These are phyloP conservation scores for Muricea muricata DNA, from an alignment of 92 coral and sea anemone genomes.

Conservation along the genomic window DNA sequence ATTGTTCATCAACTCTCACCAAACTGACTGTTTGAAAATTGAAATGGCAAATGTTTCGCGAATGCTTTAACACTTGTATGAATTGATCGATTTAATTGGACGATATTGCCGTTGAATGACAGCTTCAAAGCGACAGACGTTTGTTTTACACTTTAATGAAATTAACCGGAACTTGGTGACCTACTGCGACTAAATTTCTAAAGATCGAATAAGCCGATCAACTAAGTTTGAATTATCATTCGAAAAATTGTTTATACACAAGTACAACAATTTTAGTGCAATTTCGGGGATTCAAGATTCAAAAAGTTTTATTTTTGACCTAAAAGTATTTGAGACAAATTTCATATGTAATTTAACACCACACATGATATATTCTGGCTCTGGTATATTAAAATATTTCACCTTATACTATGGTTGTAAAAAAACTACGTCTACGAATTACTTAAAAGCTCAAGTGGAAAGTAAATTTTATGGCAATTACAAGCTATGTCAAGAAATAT, in stretches of 20 bases:
- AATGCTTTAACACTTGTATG: conserved; percentile 52
- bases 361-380: conserved; percentile 9
- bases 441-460: neutral
- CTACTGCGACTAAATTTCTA: conserved; percentile 25
- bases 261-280: neutral
- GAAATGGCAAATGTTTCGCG: conserved; percentile 54
- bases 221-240: neutral
- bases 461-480: neutral
- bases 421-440: neutral
- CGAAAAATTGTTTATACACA: neutral
- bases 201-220: neutral
- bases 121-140: conserved; percentile 51
- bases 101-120: conserved; percentile 41
- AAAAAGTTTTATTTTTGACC: neutral
- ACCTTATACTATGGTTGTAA: neutral
- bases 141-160: conserved; percentile 51
- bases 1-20: conserved; percentile 27
- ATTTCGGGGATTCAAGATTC: neutral
- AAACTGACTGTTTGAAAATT: conserved; percentile 43
- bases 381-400: neutral
- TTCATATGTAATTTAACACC: neutral
- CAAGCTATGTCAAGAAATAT: neutral
- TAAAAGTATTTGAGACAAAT: neutral
- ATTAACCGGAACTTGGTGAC: conserved; percentile 53
- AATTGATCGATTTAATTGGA: conserved; percentile 49